Percentiles rank a stretch among this genome's conserved stretches.
Evolutionary conservation across 2,888 invertebrate species (phyloP).

Genomic region (Leistus spinibarbis): DNA sequence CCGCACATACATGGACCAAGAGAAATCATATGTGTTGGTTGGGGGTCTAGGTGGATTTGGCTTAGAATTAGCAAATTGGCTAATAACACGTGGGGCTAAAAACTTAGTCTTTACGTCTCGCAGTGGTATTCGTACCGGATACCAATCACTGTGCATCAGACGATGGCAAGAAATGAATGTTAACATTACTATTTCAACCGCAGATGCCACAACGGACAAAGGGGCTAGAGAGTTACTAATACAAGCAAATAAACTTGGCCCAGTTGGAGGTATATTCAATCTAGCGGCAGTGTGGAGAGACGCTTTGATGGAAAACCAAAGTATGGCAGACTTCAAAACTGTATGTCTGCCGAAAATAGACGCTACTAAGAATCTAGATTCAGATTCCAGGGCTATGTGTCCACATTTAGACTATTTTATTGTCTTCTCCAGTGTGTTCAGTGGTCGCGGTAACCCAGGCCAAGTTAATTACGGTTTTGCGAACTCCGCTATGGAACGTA

Average conservation of each 20-base stretch:
- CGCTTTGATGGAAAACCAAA: constrained; percentile 85
- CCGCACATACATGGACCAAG: constrained; percentile 82
- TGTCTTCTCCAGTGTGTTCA: constrained; percentile 94
- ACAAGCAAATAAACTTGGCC: constrained; percentile 67
- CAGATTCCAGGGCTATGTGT: constrained; percentile 75
- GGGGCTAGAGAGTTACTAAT: constrained; percentile 70
- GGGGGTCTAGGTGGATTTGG: constrained; percentile 97
- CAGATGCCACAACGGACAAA: constrained; percentile 65
- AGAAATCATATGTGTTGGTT: constrained; percentile 77
- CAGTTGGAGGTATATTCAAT: constrained; percentile 90
- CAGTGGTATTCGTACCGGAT: constrained; percentile 88
- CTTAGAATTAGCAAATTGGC: constrained; percentile 89
- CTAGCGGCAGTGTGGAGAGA: constrained; percentile 92
- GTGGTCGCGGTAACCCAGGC: constrained; percentile 95
- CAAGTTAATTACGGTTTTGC: constrained; percentile 97
- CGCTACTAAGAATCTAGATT: constrained; percentile 83
- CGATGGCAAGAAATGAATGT: constrained; percentile 70
- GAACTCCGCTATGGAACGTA: constrained; percentile 96
- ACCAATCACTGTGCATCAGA: constrained; percentile 85
- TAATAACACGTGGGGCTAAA: constrained; percentile 84
- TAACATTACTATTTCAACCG: constrained; percentile 67
- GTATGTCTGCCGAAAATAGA: constrained; percentile 87
- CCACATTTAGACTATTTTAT: constrained; percentile 91
- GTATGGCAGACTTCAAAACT: constrained; percentile 76
- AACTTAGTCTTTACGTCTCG: constrained; percentile 87